Evolutionary conservation across 2,797 vertebrate species (phyloP).

Genomic region (Falco novaeseelandiae): DNA sequence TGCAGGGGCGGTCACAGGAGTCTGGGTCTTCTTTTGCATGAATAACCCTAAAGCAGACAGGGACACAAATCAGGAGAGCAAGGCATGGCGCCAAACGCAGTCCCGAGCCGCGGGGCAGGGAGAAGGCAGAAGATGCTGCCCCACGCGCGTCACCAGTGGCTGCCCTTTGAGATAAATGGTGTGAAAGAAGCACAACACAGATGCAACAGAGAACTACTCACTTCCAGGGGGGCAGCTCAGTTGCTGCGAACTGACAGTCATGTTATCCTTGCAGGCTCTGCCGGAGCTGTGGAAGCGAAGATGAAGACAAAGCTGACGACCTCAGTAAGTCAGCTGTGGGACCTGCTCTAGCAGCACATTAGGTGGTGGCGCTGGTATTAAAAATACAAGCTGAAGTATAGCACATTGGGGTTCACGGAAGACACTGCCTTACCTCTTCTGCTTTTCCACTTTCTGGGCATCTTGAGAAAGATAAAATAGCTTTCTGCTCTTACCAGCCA

Average conservation of each 20-base stretch:
- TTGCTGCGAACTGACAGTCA: rapidly evolving
- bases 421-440: neutral
- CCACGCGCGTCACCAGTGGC: rapidly evolving
- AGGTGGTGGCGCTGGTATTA: neutral
- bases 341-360: neutral
- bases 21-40: neutral
- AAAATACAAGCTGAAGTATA: neutral
- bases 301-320: rapidly evolving
- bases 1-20: no score
- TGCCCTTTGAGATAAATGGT: rapidly evolving
- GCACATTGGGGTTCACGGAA: rapidly evolving
- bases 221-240: rapidly evolving
- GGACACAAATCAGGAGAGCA: neutral
- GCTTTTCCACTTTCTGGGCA: neutral
- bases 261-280: constrained; percentile 16
- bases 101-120: rapidly evolving
- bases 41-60: neutral
- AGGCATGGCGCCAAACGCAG: rapidly evolving
- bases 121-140: neutral
- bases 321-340: neutral
- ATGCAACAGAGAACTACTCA: neutral
- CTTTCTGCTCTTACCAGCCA: neutral
- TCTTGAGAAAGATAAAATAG: neutral
- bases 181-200: neutral
- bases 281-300: neutral